Conservation (phyloP, 2,888 invertebrate genomes). For the Drosophila hamatofila region DNA sequence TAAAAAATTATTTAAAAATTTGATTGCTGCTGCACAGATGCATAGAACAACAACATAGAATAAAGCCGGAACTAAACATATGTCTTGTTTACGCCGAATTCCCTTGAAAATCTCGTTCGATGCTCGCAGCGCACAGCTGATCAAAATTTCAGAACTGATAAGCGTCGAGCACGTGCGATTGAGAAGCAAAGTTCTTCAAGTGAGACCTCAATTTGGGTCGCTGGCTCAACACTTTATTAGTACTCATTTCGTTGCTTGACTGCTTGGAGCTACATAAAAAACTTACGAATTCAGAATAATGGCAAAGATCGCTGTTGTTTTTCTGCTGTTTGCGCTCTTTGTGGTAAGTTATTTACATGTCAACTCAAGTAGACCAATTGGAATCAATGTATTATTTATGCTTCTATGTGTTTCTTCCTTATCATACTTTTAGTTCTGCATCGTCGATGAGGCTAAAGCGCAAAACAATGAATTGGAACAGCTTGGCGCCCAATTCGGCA, state of each 20-base stretch:
- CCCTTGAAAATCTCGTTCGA: not conserved
- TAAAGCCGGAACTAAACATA: not conserved
- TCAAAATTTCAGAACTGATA: not conserved
- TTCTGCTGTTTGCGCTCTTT: not conserved
- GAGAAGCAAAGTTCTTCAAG: not conserved
- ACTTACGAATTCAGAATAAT: not conserved
- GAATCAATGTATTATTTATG: not conserved
- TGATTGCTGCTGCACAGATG: too few species aligned
- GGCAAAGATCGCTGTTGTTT: slow-evolving; percentile 6
- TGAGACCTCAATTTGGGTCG: not conserved
- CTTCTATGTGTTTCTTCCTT: not conserved
- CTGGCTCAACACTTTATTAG: not conserved
- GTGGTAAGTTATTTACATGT: not conserved
- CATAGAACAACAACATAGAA: not conserved
- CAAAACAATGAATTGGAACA: not conserved
- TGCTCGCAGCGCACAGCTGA: not conserved
- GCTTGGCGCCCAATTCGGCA: not conserved
- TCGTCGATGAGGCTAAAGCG: not conserved
- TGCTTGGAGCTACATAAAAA: not conserved
- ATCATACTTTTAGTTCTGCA: not conserved
- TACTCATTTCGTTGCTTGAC: not conserved
- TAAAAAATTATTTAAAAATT: too few species aligned
- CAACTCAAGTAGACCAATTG: too few species aligned
- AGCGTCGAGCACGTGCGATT: not conserved
- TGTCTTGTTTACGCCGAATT: not conserved